phyloP scores from a whole-genome alignment of 2,888 invertebrate genomes.

The Arge pagana region DNA sequence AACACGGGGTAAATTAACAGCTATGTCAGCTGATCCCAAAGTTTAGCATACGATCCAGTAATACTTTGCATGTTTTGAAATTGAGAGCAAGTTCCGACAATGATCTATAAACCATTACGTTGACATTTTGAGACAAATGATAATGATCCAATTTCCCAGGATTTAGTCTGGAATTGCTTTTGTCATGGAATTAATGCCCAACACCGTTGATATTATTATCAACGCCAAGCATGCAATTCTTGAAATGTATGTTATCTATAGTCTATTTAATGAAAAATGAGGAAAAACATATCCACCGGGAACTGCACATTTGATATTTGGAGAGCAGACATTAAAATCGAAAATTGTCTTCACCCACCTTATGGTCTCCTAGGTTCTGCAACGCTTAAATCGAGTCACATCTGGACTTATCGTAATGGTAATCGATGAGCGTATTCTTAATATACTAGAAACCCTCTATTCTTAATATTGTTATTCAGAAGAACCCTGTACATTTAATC shows the following conservation, averaged over 20 bases:
- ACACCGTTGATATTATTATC: slow-evolving; percentile 51
- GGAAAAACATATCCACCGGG: slow-evolving; percentile 34
- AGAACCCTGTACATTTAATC: no score
- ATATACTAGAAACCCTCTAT: slow-evolving; percentile 5
- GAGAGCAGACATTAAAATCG: slow-evolving; percentile 32
- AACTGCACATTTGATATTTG: slow-evolving; percentile 32
- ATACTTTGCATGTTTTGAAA: no score
- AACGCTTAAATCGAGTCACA: slow-evolving; percentile 16
- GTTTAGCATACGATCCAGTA: no score
- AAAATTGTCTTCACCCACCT: slow-evolving; percentile 53
- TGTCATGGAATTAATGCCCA: slow-evolving; percentile 34
- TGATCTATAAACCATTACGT: no score
- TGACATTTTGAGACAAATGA: no score
- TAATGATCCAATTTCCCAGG: slow-evolving; percentile 3
- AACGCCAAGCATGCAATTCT: slow-evolving; percentile 52
- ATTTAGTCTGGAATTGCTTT: neutral
- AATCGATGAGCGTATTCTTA: slow-evolving; percentile 5
- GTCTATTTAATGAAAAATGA: slow-evolving; percentile 30
- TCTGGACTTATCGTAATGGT: slow-evolving; percentile 14
- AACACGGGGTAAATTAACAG: no score
- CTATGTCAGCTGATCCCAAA: no score
- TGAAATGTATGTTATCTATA: slow-evolving; percentile 19
- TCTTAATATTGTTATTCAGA: no score
- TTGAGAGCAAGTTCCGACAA: no score
- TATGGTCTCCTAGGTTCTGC: slow-evolving; percentile 39